Conservation (phyloP, 2,797 vertebrate genomes). For the Syndactyla subalaris region DNA sequence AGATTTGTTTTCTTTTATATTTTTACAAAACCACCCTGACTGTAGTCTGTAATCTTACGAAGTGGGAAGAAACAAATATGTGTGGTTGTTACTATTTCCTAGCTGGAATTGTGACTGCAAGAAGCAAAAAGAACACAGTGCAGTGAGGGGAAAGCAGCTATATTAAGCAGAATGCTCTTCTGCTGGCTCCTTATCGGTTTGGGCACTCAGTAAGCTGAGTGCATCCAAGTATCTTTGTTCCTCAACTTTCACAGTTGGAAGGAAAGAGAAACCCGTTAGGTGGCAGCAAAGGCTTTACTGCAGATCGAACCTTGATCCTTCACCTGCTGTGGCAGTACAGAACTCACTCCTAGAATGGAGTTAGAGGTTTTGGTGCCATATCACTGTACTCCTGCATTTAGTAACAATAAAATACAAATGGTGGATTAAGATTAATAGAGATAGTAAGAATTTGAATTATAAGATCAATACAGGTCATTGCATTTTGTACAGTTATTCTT, state of each 20-base stretch:
- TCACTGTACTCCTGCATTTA: neutral
- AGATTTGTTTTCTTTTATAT: conserved; percentile 12
- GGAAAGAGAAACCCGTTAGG: conserved; percentile 27
- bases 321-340: neutral
- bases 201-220: neutral
- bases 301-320: neutral
- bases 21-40: conserved; percentile 1
- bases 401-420: neutral
- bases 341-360: neutral
- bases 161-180: neutral
- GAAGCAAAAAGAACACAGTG: neutral
- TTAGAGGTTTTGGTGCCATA: neutral
- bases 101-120: neutral
- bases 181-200: neutral
- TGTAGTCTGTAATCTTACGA: conserved; percentile 2
- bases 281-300: conserved; percentile 59
- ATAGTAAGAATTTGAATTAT: neutral
- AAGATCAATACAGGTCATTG: neutral
- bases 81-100: neutral
- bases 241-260: neutral
- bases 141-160: neutral
- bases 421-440: neutral
- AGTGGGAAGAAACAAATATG: neutral
- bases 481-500: neutral
- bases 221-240: neutral